Conservation (phyloP, 1,140 invertebrate species). For the Sminthurinus signatus region DNA sequence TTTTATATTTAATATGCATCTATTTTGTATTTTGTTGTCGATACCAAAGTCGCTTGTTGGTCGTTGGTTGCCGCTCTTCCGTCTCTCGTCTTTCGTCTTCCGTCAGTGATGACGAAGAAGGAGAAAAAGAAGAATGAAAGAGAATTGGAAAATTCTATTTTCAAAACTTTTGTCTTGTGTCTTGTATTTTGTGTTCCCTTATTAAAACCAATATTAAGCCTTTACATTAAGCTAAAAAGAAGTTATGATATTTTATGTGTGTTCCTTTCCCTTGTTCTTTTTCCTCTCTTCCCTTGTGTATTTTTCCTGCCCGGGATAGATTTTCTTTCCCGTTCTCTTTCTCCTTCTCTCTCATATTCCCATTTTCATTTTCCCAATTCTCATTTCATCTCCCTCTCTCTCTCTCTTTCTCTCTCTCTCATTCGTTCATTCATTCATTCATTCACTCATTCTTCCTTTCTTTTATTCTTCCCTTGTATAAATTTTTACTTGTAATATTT, state of each 20-base stretch:
- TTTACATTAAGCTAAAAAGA: constrained; percentile 24
- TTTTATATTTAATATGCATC: no score
- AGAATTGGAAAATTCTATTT: constrained; percentile 40
- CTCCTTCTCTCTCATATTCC: constrained; percentile 6
- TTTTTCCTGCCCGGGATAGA: no score
- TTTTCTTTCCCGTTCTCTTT: no score
- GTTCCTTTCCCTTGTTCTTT: neutral
- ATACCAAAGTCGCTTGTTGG: no score
- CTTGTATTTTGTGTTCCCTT: neutral
- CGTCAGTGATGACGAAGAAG: neutral
- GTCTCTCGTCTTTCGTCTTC: no score
- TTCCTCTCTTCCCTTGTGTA: neutral
- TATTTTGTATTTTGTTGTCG: neutral
- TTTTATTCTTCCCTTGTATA: no score
- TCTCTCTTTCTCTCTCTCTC: no score
- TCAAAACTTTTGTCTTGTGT: constrained; percentile 30
- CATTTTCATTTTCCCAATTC: constrained; percentile 6
- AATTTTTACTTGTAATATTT: no score
- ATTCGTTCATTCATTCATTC: no score
- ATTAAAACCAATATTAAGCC: constrained; percentile 33
- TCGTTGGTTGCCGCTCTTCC: no score
- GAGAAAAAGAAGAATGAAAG: constrained; percentile 18
- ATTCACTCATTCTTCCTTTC: no score
- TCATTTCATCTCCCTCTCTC: no score
- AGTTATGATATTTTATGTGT: constrained; percentile 16